phyloP scores from a whole-genome alignment of 2,888 invertebrate genomes.

The Clostera curtula region DNA sequence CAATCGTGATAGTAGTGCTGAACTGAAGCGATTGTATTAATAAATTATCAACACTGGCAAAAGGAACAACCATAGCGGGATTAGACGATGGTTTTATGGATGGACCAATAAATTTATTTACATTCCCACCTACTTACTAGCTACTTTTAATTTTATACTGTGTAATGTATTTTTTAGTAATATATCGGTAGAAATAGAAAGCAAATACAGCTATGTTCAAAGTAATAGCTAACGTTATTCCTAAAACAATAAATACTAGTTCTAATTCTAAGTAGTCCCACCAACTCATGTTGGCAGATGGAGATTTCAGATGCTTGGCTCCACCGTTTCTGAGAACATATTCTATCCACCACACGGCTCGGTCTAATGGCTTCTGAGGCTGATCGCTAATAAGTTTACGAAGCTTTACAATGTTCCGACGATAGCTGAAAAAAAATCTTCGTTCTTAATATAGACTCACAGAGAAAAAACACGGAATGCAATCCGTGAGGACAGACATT shows the following conservation, averaged over 20 bases:
- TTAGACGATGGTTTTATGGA: too few species aligned
- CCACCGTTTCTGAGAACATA: slow-evolving; percentile 53
- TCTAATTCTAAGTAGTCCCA: slow-evolving; percentile 28
- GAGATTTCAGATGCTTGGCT: slow-evolving; percentile 45
- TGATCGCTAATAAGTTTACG: slow-evolving; percentile 13
- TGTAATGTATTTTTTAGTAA: too few species aligned
- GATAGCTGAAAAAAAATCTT: slow-evolving; percentile 11
- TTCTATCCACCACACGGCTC: slow-evolving; percentile 66
- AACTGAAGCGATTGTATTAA: too few species aligned
- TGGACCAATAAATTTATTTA: too few species aligned
- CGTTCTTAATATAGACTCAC: background rate
- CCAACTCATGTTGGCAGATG: slow-evolving; percentile 33
- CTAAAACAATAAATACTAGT: slow-evolving; percentile 12
- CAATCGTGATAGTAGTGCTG: too few species aligned
- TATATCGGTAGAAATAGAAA: slow-evolving; percentile 7
- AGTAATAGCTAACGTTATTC: background rate
- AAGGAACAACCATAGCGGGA: too few species aligned
- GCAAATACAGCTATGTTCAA: background rate
- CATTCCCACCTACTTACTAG: too few species aligned
- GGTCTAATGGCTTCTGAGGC: slow-evolving; percentile 29
- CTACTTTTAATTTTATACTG: too few species aligned
- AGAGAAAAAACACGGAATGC: too few species aligned
- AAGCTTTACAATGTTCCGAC: slow-evolving; percentile 13
- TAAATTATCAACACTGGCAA: too few species aligned
- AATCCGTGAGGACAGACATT: too few species aligned